Conservation (phyloP, 1,140 invertebrate species). For the Olivierus martensii region DNA sequence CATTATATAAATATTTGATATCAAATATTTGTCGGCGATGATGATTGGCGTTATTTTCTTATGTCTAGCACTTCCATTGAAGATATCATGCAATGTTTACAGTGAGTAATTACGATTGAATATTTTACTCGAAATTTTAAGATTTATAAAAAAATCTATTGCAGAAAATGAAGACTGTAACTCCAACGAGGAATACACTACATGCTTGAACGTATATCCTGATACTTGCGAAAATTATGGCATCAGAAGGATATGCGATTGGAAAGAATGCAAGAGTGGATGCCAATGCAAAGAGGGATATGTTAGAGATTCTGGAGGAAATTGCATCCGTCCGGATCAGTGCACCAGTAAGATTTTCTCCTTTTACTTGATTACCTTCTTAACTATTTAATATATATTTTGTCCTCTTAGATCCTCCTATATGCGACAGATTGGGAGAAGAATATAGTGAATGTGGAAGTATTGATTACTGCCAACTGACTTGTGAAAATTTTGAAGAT, state of each 20-base stretch:
- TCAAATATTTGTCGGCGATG: too few relatives aligned
- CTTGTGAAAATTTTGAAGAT: neutral
- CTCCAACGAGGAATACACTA: slow-evolving; percentile 1
- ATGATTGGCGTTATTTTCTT: too few relatives aligned
- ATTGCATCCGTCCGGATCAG: neutral
- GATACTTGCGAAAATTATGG: slow-evolving; percentile 2
- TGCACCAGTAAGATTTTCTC: neutral
- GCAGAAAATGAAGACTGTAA: neutral
- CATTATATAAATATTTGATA: too few relatives aligned
- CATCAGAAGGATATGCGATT: too few relatives aligned
- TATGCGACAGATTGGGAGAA: neutral
- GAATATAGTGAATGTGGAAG: neutral
- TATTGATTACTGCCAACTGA: neutral
- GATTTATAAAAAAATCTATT: too few relatives aligned
- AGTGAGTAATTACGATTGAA: too few relatives aligned
- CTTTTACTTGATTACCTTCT: neutral
- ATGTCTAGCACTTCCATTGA: too few relatives aligned
- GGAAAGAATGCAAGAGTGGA: slow-evolving; percentile 1
- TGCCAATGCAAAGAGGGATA: slow-evolving; percentile 8
- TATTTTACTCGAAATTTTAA: too few relatives aligned
- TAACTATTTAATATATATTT: neutral
- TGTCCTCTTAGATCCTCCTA: neutral
- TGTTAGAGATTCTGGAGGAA: neutral
- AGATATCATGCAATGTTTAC: too few relatives aligned
- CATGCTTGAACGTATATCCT: slow-evolving; percentile 8